Evolutionary conservation across 2,888 invertebrate genomes (phyloP), one percentile per base, ranked within the genome.

Genomic region (Scotopteryx bipunctaria): DNA sequence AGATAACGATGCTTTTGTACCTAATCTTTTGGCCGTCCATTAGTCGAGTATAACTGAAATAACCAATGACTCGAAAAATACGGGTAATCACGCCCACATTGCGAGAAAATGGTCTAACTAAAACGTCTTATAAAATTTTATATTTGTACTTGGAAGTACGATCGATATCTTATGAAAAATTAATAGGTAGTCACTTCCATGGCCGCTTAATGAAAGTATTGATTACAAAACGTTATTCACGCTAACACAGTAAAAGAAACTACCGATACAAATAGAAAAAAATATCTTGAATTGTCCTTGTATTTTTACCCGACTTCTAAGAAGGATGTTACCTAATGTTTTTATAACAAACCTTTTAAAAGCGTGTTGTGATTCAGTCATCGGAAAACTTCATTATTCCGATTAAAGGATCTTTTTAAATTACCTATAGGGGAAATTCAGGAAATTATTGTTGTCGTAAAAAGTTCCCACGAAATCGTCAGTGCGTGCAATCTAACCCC

Each of bases 381-480:
- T 25, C 38, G 40, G 40, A 54, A 49, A 40, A 16, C 25, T 41
- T 41, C 15, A 48, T 54, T 48, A 35, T 33, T 15, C 23, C 44
- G 35, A 31, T 44, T 38, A 33, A 40, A 48, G 31, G 29, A 48
- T 47, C 40, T 36, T 46, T 23, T 16, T 2, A 14, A 52, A 52
- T 52, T 37, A 33, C 46, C 25, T 21, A 2, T 5, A 13, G 37
- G 35, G 43, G 35, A 44, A 44, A 25, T 48, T 31, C 38, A 19
- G 48, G 44, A 49, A 31, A 45, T 49, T 54, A 54, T 44, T 43
- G 31, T 9, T 3, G 14, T 41, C 48, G 41, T 54, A 54, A 54
- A 54, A 54, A 41, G 3, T 14, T 35, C 31, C 31, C 15, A 40
- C 33, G n/a, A 29, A 33, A 25, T 44, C 27, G 32, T 50, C 21